phyloP scores from a whole-genome alignment of 2,113 vertebrate genomes.

The Bubo scandiacus region DNA sequence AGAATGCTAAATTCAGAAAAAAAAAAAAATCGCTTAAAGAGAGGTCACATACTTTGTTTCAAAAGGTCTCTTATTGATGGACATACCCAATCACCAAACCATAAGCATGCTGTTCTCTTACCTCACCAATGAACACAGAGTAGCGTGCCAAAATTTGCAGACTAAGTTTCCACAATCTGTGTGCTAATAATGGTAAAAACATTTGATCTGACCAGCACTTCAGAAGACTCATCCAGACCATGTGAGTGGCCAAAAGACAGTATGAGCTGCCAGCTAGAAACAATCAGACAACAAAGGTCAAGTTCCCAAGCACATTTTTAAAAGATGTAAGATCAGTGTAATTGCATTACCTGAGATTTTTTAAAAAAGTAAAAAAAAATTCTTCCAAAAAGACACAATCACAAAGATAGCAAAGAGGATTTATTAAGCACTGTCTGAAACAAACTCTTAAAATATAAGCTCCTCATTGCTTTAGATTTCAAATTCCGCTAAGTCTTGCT shows the following conservation, averaged over 20 bases:
- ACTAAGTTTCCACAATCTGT: conserved; percentile 93
- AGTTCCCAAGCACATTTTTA: not conserved
- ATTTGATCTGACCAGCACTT: conserved; percentile 90
- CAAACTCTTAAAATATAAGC: not conserved
- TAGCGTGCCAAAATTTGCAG: conserved; percentile 91
- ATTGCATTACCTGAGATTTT: not conserved
- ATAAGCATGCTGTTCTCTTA: conserved; percentile 44
- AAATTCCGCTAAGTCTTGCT: not conserved
- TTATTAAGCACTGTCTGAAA: not conserved
- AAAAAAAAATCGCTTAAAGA: not conserved
- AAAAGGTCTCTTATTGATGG: not conserved
- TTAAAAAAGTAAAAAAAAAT: not conserved
- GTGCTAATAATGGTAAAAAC: conserved; percentile 84
- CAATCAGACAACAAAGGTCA: not conserved
- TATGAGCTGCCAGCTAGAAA: conserved; percentile 81
- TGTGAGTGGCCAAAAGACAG: conserved; percentile 85
- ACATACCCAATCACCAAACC: not conserved
- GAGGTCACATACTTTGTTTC: not conserved
- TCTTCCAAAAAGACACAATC: not conserved
- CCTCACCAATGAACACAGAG: conserved; percentile 87
- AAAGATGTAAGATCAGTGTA: not conserved
- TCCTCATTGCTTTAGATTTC: not conserved
- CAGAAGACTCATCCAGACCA: conserved; percentile 83
- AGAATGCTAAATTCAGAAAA: not conserved
- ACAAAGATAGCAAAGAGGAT: not conserved